A percentile compares a stretch with the other conserved stretches of the same genome.
These are phyloP conservation scores for Parochlus steinenii DNA, from an alignment of 2,888 invertebrate genomes.

Conservation along the genomic window DNA sequence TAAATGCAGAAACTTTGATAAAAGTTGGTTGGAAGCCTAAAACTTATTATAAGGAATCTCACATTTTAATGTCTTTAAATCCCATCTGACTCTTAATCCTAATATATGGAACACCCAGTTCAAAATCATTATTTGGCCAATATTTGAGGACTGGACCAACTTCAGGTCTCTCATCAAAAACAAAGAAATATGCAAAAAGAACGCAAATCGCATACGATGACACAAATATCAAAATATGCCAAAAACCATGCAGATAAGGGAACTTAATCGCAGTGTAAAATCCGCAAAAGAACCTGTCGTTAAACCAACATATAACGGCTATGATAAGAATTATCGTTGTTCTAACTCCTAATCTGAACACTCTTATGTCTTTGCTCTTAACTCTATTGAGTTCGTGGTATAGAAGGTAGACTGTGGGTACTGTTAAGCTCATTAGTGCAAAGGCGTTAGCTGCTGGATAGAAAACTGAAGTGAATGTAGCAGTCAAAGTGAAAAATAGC, in stretches of 20 bases:
- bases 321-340: slow-evolving; percentile 20
- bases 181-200: slow-evolving; percentile 63
- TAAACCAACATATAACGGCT: slow-evolving; percentile 61
- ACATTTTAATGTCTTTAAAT: too few relatives aligned
- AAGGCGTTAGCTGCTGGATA: slow-evolving; percentile 71
- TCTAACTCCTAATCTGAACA: slow-evolving; percentile 39
- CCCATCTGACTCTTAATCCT: slow-evolving; percentile 41
- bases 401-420: slow-evolving; percentile 52
- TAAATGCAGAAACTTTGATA: too few relatives aligned
- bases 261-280: slow-evolving; percentile 61
- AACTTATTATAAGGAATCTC: too few relatives aligned
- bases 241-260: slow-evolving; percentile 67
- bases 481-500: slow-evolving; percentile 39
- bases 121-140: slow-evolving; percentile 64
- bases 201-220: slow-evolving; percentile 61
- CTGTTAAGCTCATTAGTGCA: slow-evolving; percentile 54
- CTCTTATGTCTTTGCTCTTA: slow-evolving; percentile 3
- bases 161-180: slow-evolving; percentile 52
- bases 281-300: slow-evolving; percentile 63
- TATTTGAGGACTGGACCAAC: slow-evolving; percentile 50
- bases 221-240: slow-evolving; percentile 69
- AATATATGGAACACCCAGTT: slow-evolving; percentile 61
- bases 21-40: too few relatives aligned
- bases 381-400: slow-evolving; percentile 40
- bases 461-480: slow-evolving; percentile 51